Evolutionary conservation across 2,888 invertebrate genomes (phyloP).

Genomic region (Hirudinaria manillensis): DNA sequence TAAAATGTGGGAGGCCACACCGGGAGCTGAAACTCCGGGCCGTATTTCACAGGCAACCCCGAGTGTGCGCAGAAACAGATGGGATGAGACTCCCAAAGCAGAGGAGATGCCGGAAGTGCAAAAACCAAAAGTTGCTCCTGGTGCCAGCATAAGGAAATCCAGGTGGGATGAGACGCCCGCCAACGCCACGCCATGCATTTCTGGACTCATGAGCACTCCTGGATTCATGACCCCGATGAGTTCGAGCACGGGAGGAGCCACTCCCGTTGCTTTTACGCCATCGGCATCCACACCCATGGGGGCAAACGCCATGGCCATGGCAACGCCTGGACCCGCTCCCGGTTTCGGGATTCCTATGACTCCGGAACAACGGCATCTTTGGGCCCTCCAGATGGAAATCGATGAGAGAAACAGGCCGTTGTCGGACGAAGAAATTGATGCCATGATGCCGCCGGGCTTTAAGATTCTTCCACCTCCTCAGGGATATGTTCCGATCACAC

Average conservation of each 20-base stretch:
- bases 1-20: conserved; percentile 93
- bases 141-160: conserved; percentile 85
- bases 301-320: conserved; percentile 94
- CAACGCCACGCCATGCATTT: conserved; percentile 55
- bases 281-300: conserved; percentile 55
- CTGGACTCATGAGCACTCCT: conserved; percentile 42
- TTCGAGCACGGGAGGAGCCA: conserved; percentile 43
- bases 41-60: conserved; percentile 50
- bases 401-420: conserved; percentile 94
- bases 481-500: conserved; percentile 91
- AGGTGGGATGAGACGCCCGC: conserved; percentile 98
- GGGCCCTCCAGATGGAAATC: conserved; percentile 95
- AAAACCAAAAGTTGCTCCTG: conserved; percentile 91
- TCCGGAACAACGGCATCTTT: conserved; percentile 94
- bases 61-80: conserved; percentile 77
- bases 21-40: conserved; percentile 64
- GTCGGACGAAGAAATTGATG: conserved; percentile 91
- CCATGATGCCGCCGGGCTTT: conserved; percentile 95
- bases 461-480: conserved; percentile 81
- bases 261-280: conserved; percentile 53
- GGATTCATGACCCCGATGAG: conserved; percentile 38
- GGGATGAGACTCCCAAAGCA: conserved; percentile 99
- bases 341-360: conserved; percentile 94
- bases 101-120: conserved; percentile 99
- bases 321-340: conserved; percentile 82